Evolutionary conservation across 2,888 invertebrate species (phyloP).

Genomic region (Isoperla grammatica): DNA sequence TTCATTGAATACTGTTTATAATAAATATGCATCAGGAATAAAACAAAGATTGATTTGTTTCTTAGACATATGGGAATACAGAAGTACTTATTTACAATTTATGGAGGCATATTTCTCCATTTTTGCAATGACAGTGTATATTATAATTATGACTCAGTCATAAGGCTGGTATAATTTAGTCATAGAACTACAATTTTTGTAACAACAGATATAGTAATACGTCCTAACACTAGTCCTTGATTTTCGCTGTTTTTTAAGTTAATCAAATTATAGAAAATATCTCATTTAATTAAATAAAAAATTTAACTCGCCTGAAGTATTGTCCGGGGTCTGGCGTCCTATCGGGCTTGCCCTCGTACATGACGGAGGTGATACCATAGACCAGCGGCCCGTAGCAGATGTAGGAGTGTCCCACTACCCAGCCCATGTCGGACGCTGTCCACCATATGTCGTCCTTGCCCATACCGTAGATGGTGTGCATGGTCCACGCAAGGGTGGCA

Average conservation of each 20-base stretch:
- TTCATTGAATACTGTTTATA: background rate
- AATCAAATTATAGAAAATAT: too few species aligned
- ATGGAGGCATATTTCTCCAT: too few species aligned
- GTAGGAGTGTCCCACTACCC: slow-evolving; percentile 94
- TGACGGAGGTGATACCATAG: slow-evolving; percentile 71
- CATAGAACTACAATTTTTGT: too few species aligned
- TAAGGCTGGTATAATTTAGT: too few species aligned
- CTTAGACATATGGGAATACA: too few species aligned
- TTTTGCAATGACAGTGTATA: too few species aligned
- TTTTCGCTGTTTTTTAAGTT: too few species aligned
- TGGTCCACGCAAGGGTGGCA: slow-evolving; percentile 76
- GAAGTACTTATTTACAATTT: too few species aligned
- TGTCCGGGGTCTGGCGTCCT: slow-evolving; percentile 89
- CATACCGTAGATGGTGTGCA: slow-evolving; percentile 76
- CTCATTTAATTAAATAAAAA: too few species aligned
- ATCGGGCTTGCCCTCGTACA: slow-evolving; percentile 92
- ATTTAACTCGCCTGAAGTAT: slow-evolving; percentile 77
- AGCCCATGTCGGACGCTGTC: slow-evolving; percentile 84
- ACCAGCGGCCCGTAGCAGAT: slow-evolving; percentile 88
- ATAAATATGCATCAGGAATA: background rate
- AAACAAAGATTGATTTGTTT: background rate
- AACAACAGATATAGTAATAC: too few species aligned
- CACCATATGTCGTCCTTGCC: slow-evolving; percentile 78
- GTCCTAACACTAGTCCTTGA: too few species aligned
- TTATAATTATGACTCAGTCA: too few species aligned